Evolutionary conservation across 2,113 vertebrate genomes (phyloP), one percentile per base, ranked within the genome.

Genomic region (Narcine bancroftii): DNA sequence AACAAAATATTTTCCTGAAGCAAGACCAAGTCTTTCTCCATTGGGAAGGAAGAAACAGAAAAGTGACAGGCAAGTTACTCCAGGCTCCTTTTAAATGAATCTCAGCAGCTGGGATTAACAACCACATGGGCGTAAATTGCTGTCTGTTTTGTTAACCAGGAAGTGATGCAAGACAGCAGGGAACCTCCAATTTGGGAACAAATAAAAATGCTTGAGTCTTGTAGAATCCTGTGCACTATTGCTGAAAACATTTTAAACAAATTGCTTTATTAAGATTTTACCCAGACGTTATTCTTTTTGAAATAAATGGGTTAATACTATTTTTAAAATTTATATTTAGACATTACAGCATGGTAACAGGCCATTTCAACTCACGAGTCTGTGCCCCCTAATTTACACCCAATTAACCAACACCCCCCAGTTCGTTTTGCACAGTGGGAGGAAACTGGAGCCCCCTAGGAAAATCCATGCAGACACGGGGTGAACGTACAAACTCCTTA

Each of bases 161-260:
- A 87, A 87, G 60, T 60, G 50, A 87, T 87, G 81, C 53, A 87
- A 87, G 53, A n/a, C 81, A 87, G 53, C 81, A 60, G 50, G 81
- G 53, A 87, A 87, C 15, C 81, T 60, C 21, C 17, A 2, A 60
- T 53, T 87, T 63, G 81, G 53, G 50, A 87, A 19, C 81, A 87
- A 87, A 87, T 63, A 60, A 87, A 83, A 87, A 87, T n/a, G 60
- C 81, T 87, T 53, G 81, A 87, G 36, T 33, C 33, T 60, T 87
- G 53, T 36, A 87, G 81, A 87, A 60, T 56, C 81, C 3, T 56
- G 53, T 60, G 81, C 33, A 85, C 56, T 87, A 63, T 33, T 85
- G 81, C 33, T 36, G 53, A 87, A 60, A 4, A 87, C 53, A 87
- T 87, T 87, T 60, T 87, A 85, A 69, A 60, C 33, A 60, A 36